Conservation (phyloP, 2,888 invertebrate genomes). For the Chymomyza fuscimana region DNA sequence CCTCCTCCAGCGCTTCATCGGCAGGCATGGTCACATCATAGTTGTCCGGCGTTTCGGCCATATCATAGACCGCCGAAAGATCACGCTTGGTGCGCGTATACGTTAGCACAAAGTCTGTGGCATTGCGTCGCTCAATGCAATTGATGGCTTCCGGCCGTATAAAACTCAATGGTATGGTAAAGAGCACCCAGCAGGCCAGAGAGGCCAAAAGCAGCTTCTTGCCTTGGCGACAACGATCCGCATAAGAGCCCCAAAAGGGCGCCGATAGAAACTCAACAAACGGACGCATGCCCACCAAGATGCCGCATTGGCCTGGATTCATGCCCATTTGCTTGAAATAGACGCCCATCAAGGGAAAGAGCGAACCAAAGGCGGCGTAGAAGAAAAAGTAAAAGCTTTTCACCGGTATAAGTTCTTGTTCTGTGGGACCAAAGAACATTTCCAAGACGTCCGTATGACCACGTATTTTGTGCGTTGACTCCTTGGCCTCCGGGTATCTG, state of each 20-base stretch:
- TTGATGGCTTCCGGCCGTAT: constrained; percentile 95
- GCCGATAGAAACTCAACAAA: constrained; percentile 98
- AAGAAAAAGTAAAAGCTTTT: constrained; percentile 99
- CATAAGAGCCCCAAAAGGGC: constrained; percentile 98
- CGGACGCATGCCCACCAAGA: constrained; percentile 96
- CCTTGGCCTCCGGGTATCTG: constrained; percentile 91
- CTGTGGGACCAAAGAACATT: constrained; percentile 89
- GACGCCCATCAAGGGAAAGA: constrained; percentile 98
- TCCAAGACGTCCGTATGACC: constrained; percentile 92
- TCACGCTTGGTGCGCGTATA: constrained; percentile 80
- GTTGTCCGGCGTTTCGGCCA: constrained; percentile 22
- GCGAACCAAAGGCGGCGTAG: constrained; percentile 98
- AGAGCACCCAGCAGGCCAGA: constrained; percentile 96
- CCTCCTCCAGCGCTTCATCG: constrained; percentile 40
- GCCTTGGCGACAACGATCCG: constrained; percentile 87
- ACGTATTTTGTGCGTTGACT: constrained; percentile 93
- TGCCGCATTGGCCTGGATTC: constrained; percentile 97
- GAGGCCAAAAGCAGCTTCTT: constrained; percentile 93
- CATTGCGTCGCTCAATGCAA: constrained; percentile 86
- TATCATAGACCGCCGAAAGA: constrained; percentile 64
- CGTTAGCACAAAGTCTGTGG: constrained; percentile 84
- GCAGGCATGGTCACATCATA: constrained; percentile 31
- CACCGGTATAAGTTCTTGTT: constrained; percentile 94
- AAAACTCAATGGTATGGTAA: constrained; percentile 96
- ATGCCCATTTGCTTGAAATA: constrained; percentile 99